Evolutionary conservation across 30 jellyfish, hydroid and myxozoan species (phyloP), one percentile per base, ranked within the genome.

Genomic region (Aurelia sp.): DNA sequence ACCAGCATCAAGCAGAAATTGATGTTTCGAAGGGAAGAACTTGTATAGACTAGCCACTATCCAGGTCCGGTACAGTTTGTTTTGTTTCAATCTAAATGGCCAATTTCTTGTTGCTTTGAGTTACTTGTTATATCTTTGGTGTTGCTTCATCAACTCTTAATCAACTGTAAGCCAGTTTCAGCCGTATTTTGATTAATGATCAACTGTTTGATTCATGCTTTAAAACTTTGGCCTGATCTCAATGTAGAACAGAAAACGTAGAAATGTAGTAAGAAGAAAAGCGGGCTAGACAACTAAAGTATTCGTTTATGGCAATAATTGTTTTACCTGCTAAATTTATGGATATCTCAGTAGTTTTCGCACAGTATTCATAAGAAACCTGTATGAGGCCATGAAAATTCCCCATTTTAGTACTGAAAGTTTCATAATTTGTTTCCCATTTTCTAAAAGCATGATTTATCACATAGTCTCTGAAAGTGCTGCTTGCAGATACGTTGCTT

Each of bases 211-310:
- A n/a, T n/a, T n/a, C 63, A 52, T 52, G 16, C 63, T 52, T 52
- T 52, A 52, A 52, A 52, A 52, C 63, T 52, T 52, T 52, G 63
- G 63, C 63, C 63, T 52, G 63, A 52, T 52, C 63, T 52, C 63
- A 52, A 52, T 52, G 63, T 16, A 52, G 63, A 52, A 52, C 13
- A 16, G 63, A 52, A 52, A 52, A 52, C 63, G 63, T 52, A 52
- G 63, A 52, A 52, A 52, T 52, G 63, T 52, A 52, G 16, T 52
- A 52, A 52, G 11, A 52, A 52, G 63, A 52, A 52, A 52, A 52
- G 63, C 63, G 63, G 63, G 63, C 63, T 52, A 52, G 63, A 52
- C 63, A 11, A 52, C 63, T 52, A 52, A 52, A 52, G 63, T 52
- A 52, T 52, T 52, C 16, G 16, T 52, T 52, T 8, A 52, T 52